These are phyloP conservation scores for Gorsachius goisagi DNA, from an alignment of 2,113 vertebrate species.

Conservation along the genomic window DNA sequence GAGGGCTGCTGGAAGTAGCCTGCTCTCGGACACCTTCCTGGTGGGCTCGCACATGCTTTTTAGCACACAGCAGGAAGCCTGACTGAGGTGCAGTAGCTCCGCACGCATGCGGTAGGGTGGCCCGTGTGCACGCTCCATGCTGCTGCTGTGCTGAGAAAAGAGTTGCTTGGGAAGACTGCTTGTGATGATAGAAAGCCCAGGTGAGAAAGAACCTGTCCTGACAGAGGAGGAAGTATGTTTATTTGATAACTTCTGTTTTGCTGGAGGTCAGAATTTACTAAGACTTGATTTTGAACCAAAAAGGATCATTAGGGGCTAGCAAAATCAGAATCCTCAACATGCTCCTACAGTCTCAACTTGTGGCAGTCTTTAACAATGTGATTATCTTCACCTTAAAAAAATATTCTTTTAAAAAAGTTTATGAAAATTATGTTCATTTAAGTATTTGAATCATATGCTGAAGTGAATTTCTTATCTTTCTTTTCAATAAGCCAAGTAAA, in stretches of 20 bases:
- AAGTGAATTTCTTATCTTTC: background rate
- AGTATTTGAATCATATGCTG: background rate
- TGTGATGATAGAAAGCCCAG: background rate
- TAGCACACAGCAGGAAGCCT: background rate
- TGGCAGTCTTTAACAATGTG: background rate
- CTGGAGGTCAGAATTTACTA: background rate
- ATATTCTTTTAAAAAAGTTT: background rate
- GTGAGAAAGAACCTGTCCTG: background rate
- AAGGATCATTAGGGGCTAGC: background rate
- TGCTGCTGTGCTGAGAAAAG: background rate
- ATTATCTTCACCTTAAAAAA: background rate
- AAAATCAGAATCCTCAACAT: background rate
- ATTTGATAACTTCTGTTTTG: background rate
- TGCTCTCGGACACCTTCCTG: background rate
- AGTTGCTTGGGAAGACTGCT: background rate
- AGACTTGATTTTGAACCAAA: background rate
- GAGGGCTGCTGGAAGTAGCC: background rate
- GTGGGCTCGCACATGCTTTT: background rate
- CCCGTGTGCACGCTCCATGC: accelerated
- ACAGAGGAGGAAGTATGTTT: background rate
- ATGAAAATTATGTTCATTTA: background rate
- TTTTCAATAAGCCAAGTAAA: background rate
- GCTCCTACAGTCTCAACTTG: background rate
- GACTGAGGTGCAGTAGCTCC: accelerated
- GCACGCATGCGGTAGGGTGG: background rate